Evolutionary conservation across 2,797 vertebrate species (phyloP).

Genomic region (Acrocephalus scirpaceus): DNA sequence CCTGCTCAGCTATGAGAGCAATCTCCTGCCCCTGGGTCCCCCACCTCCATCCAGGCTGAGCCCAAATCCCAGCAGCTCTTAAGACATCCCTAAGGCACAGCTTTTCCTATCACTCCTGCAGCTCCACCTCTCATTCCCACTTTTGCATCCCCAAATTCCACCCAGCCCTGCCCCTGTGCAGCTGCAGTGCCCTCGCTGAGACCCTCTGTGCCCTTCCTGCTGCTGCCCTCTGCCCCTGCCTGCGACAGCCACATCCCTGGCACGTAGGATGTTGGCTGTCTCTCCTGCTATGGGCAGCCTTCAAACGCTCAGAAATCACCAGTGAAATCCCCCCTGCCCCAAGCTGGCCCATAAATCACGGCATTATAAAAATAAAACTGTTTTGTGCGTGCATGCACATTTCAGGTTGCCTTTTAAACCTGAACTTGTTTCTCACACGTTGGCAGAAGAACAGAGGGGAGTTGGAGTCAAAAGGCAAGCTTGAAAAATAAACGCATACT

Average conservation of each 20-base stretch:
- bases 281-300: background rate
- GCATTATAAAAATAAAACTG: slow-evolving; percentile 63
- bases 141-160: background rate
- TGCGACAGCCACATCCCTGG: background rate
- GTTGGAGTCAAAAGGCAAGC: slow-evolving; percentile 61
- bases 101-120: background rate
- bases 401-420: slow-evolving; percentile 73
- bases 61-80: background rate
- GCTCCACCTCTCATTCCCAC: background rate
- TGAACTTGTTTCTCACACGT: slow-evolving; percentile 66
- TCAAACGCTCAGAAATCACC: slow-evolving; percentile 50
- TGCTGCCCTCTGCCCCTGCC: background rate
- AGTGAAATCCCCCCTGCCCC: slow-evolving; percentile 8
- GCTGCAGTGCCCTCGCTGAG: background rate
- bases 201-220: background rate
- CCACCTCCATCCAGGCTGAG: background rate
- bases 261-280: background rate
- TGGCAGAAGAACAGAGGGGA: slow-evolving; percentile 72
- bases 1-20: background rate
- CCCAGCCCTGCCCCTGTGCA: background rate
- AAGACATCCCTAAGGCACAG: background rate
- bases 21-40: too few species aligned
- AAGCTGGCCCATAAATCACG: slow-evolving; percentile 56
- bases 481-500: slow-evolving; percentile 68
- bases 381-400: slow-evolving; percentile 65